These are phyloP conservation scores for Chromis chromis DNA, from an alignment of 2,797 vertebrate species.

Conservation along the genomic window DNA sequence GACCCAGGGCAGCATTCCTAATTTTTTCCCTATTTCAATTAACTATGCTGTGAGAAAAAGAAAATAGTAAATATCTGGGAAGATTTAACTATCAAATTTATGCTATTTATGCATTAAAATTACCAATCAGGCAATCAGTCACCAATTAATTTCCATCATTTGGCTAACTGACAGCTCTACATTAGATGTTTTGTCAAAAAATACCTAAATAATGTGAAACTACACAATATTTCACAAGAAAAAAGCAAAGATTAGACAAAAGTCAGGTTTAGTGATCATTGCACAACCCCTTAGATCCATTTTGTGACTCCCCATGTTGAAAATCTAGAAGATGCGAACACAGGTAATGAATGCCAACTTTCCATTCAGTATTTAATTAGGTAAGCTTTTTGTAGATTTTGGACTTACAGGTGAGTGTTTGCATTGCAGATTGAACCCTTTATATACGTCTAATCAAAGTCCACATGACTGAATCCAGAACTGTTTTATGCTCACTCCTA, in stretches of 20 bases:
- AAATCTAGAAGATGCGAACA: too few relatives aligned
- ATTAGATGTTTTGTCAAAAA: not conserved
- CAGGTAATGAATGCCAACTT: too few relatives aligned
- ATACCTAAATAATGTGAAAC: not conserved
- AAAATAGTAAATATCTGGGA: not conserved
- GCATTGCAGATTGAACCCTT: slow-evolving; percentile 4
- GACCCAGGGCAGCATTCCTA: too few relatives aligned
- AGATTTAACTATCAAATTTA: not conserved
- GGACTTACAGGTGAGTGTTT: not conserved
- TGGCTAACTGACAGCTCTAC: not conserved
- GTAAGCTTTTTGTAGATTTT: not conserved
- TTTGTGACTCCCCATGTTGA: too few relatives aligned
- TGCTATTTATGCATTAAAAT: not conserved
- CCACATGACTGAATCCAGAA: slow-evolving; percentile 11
- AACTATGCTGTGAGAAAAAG: too few relatives aligned
- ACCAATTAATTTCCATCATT: not conserved
- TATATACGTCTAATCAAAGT: not conserved
- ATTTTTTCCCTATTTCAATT: too few relatives aligned
- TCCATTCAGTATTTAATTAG: not conserved
- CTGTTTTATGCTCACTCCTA: too few relatives aligned
- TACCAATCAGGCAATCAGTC: not conserved
- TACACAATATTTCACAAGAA: not conserved
- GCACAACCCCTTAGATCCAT: too few relatives aligned
- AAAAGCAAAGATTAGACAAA: not conserved
- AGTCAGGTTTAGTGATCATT: not conserved